Conservation (phyloP, 2,113 vertebrate genomes). For the Beaufortia kweichowensis region DNA sequence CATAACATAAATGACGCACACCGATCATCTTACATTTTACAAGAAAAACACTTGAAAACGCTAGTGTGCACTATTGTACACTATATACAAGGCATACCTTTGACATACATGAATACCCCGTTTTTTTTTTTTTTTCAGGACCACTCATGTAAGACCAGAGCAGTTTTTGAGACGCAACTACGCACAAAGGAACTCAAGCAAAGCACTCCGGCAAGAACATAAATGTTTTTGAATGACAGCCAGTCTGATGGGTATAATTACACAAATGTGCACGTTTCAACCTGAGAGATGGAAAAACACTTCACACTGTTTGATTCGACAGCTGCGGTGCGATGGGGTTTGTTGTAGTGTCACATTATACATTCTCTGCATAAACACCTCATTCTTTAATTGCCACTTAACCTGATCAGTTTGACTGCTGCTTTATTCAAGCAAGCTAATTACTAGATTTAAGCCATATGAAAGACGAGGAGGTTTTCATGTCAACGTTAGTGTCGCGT, state of each 20-base stretch:
- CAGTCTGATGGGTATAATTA: conserved; percentile 27
- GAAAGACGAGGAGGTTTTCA: conserved; percentile 36
- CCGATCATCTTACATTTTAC: too few species aligned
- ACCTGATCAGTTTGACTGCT: conserved; percentile 14
- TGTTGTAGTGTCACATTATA: not conserved
- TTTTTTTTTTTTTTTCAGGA: conserved; percentile 1
- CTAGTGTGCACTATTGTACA: not conserved
- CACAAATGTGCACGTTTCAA: conserved; percentile 2
- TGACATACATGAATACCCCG: not conserved
- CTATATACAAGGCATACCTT: not conserved
- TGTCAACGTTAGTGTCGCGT: conserved; percentile 16
- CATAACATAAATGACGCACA: too few species aligned
- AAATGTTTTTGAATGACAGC: conserved; percentile 3
- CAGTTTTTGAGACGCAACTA: conserved; percentile 28
- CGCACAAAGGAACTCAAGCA: conserved; percentile 27
- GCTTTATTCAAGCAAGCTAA: conserved; percentile 19
- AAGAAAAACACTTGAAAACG: too few species aligned
- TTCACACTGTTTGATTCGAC: conserved; percentile 3
- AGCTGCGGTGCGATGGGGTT: conserved; percentile 7
- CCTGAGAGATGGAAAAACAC: not conserved
- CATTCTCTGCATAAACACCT: not conserved
- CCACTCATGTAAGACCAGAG: conserved; percentile 13
- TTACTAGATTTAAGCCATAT: conserved; percentile 14
- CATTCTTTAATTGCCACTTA: conserved; percentile 34
- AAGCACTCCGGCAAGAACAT: conserved; percentile 8